Conservation (phyloP, 2,113 vertebrate genomes). For the Lepisosteus osseus region DNA sequence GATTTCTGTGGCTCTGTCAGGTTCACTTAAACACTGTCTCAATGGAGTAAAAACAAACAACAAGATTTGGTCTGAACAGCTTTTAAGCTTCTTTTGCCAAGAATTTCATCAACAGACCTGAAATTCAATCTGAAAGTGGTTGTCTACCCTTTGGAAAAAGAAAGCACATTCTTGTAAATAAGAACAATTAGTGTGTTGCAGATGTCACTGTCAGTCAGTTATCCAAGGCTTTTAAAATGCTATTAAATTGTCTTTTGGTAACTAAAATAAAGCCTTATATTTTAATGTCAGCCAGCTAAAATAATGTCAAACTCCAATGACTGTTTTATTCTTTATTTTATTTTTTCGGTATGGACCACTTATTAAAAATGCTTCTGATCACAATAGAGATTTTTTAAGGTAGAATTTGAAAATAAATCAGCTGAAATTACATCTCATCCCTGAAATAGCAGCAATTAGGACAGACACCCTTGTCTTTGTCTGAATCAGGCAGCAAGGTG, state of each 20-base stretch:
- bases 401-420: conserved; percentile 41
- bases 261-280: not conserved
- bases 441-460: conserved; percentile 56
- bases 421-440: conserved; percentile 43
- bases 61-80: conserved; percentile 4
- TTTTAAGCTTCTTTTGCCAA: conserved; percentile 25
- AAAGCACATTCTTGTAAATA: conserved; percentile 25
- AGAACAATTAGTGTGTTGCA: conserved; percentile 20
- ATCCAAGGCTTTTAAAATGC: conserved; percentile 14
- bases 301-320: conserved; percentile 10
- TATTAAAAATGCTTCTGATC: conserved; percentile 28
- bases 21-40: conserved; percentile 32
- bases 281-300: not conserved
- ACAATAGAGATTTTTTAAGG: conserved; percentile 30
- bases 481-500: conserved; percentile 57
- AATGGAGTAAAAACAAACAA: conserved; percentile 35
- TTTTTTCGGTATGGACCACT: not conserved
- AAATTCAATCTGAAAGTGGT: conserved; percentile 28
- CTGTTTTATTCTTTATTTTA: conserved; percentile 10
- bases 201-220: conserved; percentile 18
- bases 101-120: conserved; percentile 24
- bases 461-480: conserved; percentile 47
- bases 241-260: conserved; percentile 1
- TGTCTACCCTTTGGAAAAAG: conserved; percentile 18
- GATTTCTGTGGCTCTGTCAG: conserved; percentile 34